Percentiles rank a stretch among this genome's conserved stretches.
Evolutionary conservation across 2,888 invertebrate genomes (phyloP).

Genomic region (Sphinx pinastri): DNA sequence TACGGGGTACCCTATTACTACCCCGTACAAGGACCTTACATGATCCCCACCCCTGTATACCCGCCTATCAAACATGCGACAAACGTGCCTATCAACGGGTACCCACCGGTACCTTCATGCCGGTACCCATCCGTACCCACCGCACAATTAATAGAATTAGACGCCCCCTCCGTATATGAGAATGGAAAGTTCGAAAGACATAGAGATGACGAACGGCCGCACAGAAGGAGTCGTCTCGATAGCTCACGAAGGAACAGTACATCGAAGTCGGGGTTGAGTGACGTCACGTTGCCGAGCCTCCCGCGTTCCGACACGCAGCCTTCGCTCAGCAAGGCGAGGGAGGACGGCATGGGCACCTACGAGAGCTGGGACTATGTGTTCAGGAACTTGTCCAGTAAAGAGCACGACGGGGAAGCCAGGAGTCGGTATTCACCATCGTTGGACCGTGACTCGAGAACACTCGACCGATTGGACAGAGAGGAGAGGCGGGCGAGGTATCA

Average conservation of each 20-base stretch:
- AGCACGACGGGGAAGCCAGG: conserved; percentile 87
- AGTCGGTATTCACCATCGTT: conserved; percentile 85
- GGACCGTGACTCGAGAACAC: conserved; percentile 74
- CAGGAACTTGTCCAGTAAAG: conserved; percentile 89
- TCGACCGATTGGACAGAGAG: conserved; percentile 73
- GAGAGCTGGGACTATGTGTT: conserved; percentile 93
- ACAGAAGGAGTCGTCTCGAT: conserved; percentile 56
- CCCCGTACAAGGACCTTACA: conserved; percentile 75
- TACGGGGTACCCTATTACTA: conserved; percentile 76
- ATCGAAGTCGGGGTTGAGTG: conserved; percentile 72
- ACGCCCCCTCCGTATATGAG: conserved; percentile 73
- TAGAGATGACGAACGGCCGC: conserved; percentile 58
- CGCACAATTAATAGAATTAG: conserved; percentile 87
- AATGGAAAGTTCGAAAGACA: conserved; percentile 67
- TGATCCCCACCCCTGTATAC: conserved; percentile 76
- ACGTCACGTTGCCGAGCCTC: conserved; percentile 70
- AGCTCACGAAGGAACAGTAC: conserved; percentile 67
- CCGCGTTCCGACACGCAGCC: conserved; percentile 80
- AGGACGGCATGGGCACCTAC: conserved; percentile 87
- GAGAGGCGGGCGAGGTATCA: conserved; percentile 76
- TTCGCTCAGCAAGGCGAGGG: conserved; percentile 80
- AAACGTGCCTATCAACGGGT: conserved; percentile 77
- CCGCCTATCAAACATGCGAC: conserved; percentile 76
- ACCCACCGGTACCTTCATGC: conserved; percentile 64
- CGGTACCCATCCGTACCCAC: conserved; percentile 85